Percentiles rank a stretch among this genome's conserved stretches.
Evolutionary conservation across 2,113 vertebrate species (phyloP).

Genomic region (Macquaria australasica): DNA sequence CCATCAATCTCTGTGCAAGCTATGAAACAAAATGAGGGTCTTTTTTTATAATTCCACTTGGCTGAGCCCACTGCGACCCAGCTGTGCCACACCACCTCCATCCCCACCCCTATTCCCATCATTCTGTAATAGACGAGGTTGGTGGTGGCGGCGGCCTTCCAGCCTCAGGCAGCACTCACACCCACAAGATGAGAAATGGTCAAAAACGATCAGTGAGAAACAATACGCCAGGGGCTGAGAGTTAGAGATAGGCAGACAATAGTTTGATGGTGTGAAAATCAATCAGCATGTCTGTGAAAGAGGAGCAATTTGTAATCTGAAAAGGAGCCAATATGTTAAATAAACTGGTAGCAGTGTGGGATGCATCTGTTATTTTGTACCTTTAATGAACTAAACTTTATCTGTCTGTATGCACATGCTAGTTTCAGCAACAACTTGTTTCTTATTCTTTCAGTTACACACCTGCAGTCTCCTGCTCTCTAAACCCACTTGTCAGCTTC

Average conservation of each 20-base stretch:
- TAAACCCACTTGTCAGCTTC: not conserved
- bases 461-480: not conserved
- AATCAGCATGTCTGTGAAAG: conserved; percentile 35
- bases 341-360: not conserved
- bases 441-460: not conserved
- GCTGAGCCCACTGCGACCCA: conserved; percentile 37
- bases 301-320: conserved; percentile 53
- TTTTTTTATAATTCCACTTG: conserved; percentile 36
- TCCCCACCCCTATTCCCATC: conserved; percentile 38
- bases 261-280: conserved; percentile 55
- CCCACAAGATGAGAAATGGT: conserved; percentile 55
- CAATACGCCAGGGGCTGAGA: conserved; percentile 54
- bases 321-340: conserved; percentile 36
- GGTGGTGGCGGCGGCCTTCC: not conserved
- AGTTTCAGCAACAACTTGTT: not conserved
- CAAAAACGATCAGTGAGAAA: conserved; percentile 45
- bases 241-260: conserved; percentile 52
- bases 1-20: not conserved
- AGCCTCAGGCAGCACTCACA: conserved; percentile 29
- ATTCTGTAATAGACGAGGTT: conserved; percentile 30
- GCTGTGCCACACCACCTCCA: conserved; percentile 35
- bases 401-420: conserved; percentile 9
- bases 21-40: conserved; percentile 3
- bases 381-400: conserved; percentile 15
- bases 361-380: not conserved